Conservation (phyloP, 1,140 invertebrate species). For the Kradibia gibbosae region DNA sequence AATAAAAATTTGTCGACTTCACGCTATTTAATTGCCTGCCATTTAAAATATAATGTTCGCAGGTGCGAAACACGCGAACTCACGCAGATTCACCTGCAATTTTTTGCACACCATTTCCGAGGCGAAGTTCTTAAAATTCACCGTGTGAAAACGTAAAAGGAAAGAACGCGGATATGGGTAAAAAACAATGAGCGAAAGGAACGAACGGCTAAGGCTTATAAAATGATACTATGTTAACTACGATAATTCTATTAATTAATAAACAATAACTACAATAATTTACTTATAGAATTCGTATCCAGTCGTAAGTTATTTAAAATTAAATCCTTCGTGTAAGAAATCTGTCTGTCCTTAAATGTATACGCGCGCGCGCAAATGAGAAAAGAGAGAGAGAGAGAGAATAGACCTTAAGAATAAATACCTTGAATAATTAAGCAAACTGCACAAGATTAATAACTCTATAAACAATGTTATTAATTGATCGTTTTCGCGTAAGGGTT, state of each 20-base stretch:
- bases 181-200: not conserved
- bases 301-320: constrained; percentile 25
- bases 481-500: constrained; percentile 56
- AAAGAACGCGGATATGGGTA: not conserved
- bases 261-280: constrained; percentile 39
- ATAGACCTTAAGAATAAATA: not conserved
- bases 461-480: constrained; percentile 52
- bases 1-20: too few relatives aligned
- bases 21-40: constrained; percentile 17
- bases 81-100: not conserved
- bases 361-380: not conserved
- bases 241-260: constrained; percentile 26
- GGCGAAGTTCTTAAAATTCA: not conserved
- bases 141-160: not conserved
- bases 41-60: constrained; percentile 7
- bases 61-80: constrained; percentile 19
- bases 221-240: not conserved
- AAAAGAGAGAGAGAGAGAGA: not conserved
- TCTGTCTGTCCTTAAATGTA: not conserved
- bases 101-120: not conserved
- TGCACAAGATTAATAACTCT: constrained; percentile 53
- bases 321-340: not conserved
- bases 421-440: constrained; percentile 14
- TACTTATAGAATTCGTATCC: constrained; percentile 28
- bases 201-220: not conserved